These are phyloP conservation scores for Eurystomus glaucurus DNA, from an alignment of 2,797 vertebrate species.

Conservation along the genomic window DNA sequence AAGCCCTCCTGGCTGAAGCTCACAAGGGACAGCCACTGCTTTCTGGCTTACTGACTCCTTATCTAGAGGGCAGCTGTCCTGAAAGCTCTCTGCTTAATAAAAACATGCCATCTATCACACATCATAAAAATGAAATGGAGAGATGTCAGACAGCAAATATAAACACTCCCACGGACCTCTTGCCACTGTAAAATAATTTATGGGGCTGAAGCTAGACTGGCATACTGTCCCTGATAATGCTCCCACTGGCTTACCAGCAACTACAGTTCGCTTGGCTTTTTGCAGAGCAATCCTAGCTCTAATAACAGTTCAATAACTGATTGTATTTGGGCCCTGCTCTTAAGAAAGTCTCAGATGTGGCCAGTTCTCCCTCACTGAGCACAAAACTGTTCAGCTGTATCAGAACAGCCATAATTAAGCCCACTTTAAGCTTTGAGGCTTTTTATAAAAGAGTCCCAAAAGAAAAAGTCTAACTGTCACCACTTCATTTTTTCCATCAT, in stretches of 20 bases:
- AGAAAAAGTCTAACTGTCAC: background rate
- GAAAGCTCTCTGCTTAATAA: background rate
- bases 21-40: background rate
- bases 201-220: background rate
- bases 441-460: background rate
- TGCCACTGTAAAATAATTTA: background rate
- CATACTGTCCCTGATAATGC: background rate
- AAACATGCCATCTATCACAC: background rate
- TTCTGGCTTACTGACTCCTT: background rate
- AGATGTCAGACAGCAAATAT: background rate
- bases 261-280: background rate
- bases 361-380: background rate
- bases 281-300: background rate
- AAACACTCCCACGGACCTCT: conserved; percentile 52
- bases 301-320: background rate
- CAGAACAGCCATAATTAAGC: background rate
- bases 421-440: background rate
- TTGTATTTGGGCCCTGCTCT: background rate
- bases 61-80: background rate
- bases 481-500: background rate
- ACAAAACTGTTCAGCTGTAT: background rate
- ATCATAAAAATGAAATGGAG: conserved; percentile 20
- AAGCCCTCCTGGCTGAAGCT: background rate
- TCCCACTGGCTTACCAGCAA: background rate
- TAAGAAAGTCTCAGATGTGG: background rate